Base-by-base conservation (phyloP, 2,888 invertebrate genomes). In the Mamestra brassicae region DNA sequence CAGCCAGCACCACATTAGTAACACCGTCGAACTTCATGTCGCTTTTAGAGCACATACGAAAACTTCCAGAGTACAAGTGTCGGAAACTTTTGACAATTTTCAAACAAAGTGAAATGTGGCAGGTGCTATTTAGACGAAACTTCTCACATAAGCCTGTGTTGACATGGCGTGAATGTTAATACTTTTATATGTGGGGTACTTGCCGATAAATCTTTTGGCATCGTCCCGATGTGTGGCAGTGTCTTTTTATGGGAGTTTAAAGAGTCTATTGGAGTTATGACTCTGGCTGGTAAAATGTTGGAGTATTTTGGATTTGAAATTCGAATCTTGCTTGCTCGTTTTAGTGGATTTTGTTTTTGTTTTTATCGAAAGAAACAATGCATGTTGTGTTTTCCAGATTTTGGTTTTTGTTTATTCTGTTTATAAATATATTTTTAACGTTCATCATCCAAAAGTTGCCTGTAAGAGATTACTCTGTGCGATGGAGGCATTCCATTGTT, bases 111-210 rank as follows among this genome's bases (percentile, higher is more conserved):
- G 86, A 85, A 78, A 87, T 84, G 87, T 86, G 87, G 83, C 90
- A 90, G 90, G 89, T 91, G 90, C 82, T 87, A 84, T 89, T 88
- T 86, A 86, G 86, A 82, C 73, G 78, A 63, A 90, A 89, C 82
- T 90, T 90, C 81, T 72, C 80, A 67, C 82, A 86, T 88, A 88
- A 85, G 76, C 79, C 77, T 72, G 63, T 82, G 84, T 80, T 89
- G 85, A 84, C 84, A 83, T 80, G 83, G 79, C 78, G 76, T 83
- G 87, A 90, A 88, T 90, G 88, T 88, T 90, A 90, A 89, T 90
- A 88, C 88, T 85, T 86, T 78, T 86, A 77, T 67, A 74, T 76
- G 74, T 79, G 80, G 77, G 66, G 75, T 82, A 84, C 61, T 69
- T 82, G 42, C 66, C 75, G 72, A 87, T 87, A 87, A 84, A 84